phyloP scores from a whole-genome alignment of 2,888 invertebrate genomes.

The Girardia tigrina region DNA sequence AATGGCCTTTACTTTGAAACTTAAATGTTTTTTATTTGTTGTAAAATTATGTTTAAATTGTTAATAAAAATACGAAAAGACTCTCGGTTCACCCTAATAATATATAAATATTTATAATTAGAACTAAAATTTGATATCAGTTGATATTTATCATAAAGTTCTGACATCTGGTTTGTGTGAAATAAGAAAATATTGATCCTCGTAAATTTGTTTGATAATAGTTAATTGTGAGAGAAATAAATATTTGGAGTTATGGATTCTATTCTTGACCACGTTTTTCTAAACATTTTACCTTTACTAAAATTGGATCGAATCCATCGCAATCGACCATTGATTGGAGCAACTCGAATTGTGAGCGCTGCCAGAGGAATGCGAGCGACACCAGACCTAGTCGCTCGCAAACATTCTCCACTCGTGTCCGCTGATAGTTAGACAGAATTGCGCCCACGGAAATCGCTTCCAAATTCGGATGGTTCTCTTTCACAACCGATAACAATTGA shows the following conservation, averaged over 20 bases:
- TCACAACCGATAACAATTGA: slow-evolving; percentile 63
- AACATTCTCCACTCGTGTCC: slow-evolving; percentile 91
- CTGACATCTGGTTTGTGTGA: too few relatives aligned
- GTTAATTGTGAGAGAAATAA: background rate
- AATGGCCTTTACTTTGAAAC: too few relatives aligned
- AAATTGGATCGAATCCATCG: slow-evolving; percentile 75
- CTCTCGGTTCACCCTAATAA: too few relatives aligned
- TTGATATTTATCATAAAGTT: too few relatives aligned
- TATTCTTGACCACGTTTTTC: slow-evolving; percentile 42
- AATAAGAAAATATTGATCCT: too few relatives aligned
- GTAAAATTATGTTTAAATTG: too few relatives aligned
- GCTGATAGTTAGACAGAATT: slow-evolving; percentile 92
- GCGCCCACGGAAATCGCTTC: slow-evolving; percentile 93
- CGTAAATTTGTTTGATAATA: too few relatives aligned
- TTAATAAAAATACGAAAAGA: too few relatives aligned
- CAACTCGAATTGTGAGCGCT: slow-evolving; percentile 74
- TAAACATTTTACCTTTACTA: slow-evolving; percentile 90
- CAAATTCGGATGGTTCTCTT: slow-evolving; percentile 54
- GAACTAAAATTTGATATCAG: too few relatives aligned
- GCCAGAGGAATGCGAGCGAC: slow-evolving; percentile 84
- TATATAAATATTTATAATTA: too few relatives aligned
- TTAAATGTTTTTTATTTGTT: too few relatives aligned
- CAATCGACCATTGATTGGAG: slow-evolving; percentile 89
- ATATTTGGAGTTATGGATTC: background rate
- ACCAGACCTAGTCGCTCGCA: slow-evolving; percentile 75